Evolutionary conservation across 2,888 invertebrate species (phyloP), one percentile per base, ranked within the genome.

Genomic region (Candidula unifasciata): DNA sequence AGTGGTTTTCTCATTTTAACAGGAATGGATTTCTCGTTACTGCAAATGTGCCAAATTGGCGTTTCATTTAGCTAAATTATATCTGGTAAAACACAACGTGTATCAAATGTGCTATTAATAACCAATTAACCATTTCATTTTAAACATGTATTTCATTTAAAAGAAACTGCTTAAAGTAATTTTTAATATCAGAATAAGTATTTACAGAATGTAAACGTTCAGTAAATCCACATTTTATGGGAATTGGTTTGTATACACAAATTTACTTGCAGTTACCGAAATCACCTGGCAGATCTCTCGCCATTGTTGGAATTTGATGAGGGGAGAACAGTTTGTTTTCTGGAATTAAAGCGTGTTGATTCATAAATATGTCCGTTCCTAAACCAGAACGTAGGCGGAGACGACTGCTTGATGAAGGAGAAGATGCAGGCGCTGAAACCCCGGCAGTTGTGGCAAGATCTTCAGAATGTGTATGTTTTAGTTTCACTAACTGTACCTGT

Each of bases 381-480:
- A 76, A 84, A 79, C 66, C 84, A 87, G 60, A 89, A 87, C 82
- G 89, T 82, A 73, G 88, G 85, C 78, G 89, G 87, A 76, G 90
- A 30, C 78, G 81, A 18, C 54, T 86, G 2, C 74, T 89, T 66
- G 91, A 90, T 80, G 88, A 89, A 84, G 87, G 86, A 27, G 88
- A 88, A 81, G 87, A 87, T n/a, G 77, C 60, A n/a, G 77, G 82
- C 60, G 33, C 79, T 44, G 64, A 76, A 27, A 80, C 64, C 33
- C 69, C 74, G 13, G 57, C 64, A 3, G 85, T 73, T n/a, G 66
- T 78, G 78, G 80, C 78, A 24, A 87, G 88, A 66, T 87, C 88
- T 33, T 89, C 89, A 0, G 89, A 89, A 88, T 90, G 90, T 85
- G 90, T 90, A 88, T 82, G 89, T 81, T 60, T 76, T n/a, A 52